A percentile compares a stretch with the other conserved stretches of the same genome.
These are phyloP conservation scores for Myiozetetes cayanensis DNA, from an alignment of 2,113 vertebrate genomes.

Conservation along the genomic window DNA sequence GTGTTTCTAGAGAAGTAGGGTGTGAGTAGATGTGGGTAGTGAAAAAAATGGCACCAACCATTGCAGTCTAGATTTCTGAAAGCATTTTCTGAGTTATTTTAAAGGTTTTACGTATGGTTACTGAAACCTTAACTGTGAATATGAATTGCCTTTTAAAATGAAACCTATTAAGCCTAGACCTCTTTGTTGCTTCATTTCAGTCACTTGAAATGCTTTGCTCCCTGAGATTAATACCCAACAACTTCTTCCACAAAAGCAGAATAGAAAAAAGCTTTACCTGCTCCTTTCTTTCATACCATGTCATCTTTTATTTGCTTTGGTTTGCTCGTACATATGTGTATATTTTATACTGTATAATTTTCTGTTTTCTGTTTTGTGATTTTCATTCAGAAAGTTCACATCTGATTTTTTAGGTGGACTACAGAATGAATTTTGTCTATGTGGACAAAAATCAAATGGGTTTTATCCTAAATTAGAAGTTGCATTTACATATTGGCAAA, in stretches of 20 bases:
- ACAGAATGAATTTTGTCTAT: background rate
- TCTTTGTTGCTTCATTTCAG: background rate
- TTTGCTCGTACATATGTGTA: background rate
- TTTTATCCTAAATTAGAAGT: background rate
- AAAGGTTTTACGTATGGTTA: conserved; percentile 30
- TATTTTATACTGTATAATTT: background rate
- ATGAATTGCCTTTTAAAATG: background rate
- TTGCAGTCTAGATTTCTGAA: conserved; percentile 44
- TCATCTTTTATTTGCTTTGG: background rate
- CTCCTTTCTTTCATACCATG: background rate
- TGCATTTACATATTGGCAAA: background rate
- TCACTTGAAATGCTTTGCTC: background rate
- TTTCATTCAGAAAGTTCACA: background rate
- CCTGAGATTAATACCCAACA: background rate
- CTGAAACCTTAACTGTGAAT: background rate
- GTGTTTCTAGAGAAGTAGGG: conserved; percentile 63
- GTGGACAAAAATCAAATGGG: background rate
- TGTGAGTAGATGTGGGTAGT: conserved; percentile 60
- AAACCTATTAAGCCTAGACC: background rate
- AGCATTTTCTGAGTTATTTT: conserved; percentile 61
- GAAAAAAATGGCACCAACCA: conserved; percentile 56
- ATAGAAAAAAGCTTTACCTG: background rate
- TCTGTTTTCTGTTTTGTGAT: background rate
- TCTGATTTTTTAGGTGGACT: background rate
- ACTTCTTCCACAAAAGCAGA: background rate